Base-by-base conservation (phyloP, 2,113 vertebrate species). In the Eclectus roratus region DNA sequence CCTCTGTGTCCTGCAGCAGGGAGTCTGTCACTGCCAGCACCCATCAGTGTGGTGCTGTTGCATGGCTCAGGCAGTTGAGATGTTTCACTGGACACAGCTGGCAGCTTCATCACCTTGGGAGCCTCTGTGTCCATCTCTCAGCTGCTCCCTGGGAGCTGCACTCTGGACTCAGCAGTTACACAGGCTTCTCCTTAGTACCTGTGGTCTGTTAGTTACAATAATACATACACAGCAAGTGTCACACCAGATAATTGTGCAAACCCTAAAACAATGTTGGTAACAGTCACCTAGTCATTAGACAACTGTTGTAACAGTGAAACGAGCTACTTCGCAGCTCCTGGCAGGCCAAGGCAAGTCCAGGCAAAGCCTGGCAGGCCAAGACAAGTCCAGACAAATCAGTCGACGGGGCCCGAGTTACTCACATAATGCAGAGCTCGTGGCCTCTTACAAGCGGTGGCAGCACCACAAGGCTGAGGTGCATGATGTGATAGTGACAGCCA, bases 351-450 rank as follows among this genome's bases (percentile, higher is more conserved):
- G 33, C 46, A 78, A 63, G 66, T 69, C 76, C 80, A 88, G 85
- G n/a, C 61, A 82, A 65, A 88, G 31, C 37, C 37, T 37, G 37
- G 37, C 37, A 37, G 64, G 86, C 37, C 37, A 58, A 78, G 74
- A 39, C 44, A 73, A 58, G 56, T 68, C 74, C 80, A 88, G 86
- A 33, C 63, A 83, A 58, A 88, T 55, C 53, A 33, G 25, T 8
- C 29, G 20, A 20, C 25, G 56, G 49, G 31, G 21, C 44, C 31
- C 3, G 2, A 25, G 23, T 79, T 49, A 24, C 24, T 63, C 52
- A 37, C 0, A 0, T 6, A 39, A 24, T 0, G 0, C 44, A 61
- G 58, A 70, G 13, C 20, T 73, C 37, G 19, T 35, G 56, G 37
- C 31, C 31, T 88, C 31, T 53, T 66, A 44, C 8, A 3, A 6